phyloP scores from a whole-genome alignment of 2,888 invertebrate species.

The Baronia brevicornis region DNA sequence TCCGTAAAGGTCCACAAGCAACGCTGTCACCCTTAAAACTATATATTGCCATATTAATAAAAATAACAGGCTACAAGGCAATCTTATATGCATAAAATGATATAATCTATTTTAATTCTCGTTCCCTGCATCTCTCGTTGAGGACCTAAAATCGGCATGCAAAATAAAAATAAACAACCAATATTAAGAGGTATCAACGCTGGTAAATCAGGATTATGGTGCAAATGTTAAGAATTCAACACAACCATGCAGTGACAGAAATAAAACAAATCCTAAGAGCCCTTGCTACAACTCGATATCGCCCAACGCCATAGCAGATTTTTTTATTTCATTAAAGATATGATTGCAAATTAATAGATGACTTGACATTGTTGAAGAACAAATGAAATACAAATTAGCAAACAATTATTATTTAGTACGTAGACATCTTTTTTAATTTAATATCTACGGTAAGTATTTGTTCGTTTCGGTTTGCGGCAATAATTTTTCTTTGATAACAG shows the following conservation, averaged over 20 bases:
- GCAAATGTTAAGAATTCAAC: conserved; percentile 67
- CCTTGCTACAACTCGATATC: conserved; percentile 15
- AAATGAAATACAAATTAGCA: too few species aligned
- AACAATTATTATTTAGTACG: too few species aligned
- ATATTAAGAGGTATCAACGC: conserved; percentile 57
- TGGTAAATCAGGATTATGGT: conserved; percentile 68
- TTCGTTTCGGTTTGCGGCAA: too few species aligned
- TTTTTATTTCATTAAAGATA: too few species aligned
- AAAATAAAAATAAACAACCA: conserved; percentile 52
- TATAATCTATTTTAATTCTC: conserved; percentile 28
- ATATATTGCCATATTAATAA: conserved; percentile 40
- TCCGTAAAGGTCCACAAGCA: conserved; percentile 30
- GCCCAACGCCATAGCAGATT: too few species aligned
- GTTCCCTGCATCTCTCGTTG: conserved; percentile 42
- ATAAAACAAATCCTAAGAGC: conserved; percentile 50
- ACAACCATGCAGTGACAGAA: conserved; percentile 69
- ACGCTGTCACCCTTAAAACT: conserved; percentile 43
- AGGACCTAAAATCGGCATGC: conserved; percentile 67
- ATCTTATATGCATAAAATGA: conserved; percentile 48
- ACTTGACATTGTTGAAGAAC: too few species aligned
- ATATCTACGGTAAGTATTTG: too few species aligned
- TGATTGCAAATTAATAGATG: too few species aligned
- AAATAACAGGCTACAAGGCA: conserved; percentile 37
- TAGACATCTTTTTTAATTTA: too few species aligned
- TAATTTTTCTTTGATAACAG: too few species aligned